Evolutionary conservation across 2,888 invertebrate genomes (phyloP).

Genomic region (Coecobrya sp.): DNA sequence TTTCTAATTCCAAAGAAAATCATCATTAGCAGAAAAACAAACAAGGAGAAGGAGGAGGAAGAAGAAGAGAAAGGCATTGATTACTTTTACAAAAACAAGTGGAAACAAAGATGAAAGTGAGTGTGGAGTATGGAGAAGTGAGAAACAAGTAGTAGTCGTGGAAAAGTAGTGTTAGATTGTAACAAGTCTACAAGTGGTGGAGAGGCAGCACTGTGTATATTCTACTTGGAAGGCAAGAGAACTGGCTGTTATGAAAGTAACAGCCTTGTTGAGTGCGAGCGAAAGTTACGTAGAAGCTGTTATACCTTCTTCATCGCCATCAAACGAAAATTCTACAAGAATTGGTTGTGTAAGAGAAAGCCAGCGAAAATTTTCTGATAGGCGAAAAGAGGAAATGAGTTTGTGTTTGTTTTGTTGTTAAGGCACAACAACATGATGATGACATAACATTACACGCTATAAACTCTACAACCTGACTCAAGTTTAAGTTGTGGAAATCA

Average conservation of each 20-base stretch:
- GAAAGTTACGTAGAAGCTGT: neutral
- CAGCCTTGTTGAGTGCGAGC: neutral
- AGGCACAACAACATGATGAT: conserved; percentile 74
- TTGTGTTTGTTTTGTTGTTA: conserved; percentile 82
- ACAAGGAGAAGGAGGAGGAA: conserved; percentile 10
- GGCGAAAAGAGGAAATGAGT: conserved; percentile 73
- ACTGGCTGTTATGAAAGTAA: neutral
- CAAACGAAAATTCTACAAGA: neutral
- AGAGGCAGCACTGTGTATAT: no score
- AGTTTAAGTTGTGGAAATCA: neutral
- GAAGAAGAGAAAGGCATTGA: conserved; percentile 50
- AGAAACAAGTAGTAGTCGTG: neutral
- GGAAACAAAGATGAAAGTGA: conserved; percentile 57
- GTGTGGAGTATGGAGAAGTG: neutral
- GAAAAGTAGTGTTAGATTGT: neutral
- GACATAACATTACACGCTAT: neutral
- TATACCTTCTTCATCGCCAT: neutral
- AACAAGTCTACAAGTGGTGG: neutral
- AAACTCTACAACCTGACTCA: neutral
- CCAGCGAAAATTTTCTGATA: neutral
- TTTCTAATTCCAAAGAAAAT: conserved; percentile 54
- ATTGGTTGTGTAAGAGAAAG: conserved; percentile 42
- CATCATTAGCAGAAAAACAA: conserved; percentile 43
- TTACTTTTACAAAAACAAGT: conserved; percentile 56
- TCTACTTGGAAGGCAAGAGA: neutral